These are phyloP conservation scores for Caradrina kadenii DNA, from an alignment of 2,888 invertebrate species.

Conservation along the genomic window DNA sequence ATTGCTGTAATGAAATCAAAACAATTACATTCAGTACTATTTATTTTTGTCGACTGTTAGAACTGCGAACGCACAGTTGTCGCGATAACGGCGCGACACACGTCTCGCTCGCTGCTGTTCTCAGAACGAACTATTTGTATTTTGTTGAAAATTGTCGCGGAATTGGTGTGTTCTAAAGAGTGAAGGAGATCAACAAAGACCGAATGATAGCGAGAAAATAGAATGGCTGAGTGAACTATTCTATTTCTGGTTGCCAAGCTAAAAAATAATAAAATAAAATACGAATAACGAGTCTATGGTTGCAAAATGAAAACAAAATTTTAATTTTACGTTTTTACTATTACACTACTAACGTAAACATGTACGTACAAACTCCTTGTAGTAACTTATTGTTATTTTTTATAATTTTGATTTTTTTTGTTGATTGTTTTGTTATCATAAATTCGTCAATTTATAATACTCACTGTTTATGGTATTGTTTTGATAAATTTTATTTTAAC, in stretches of 20 bases:
- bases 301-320: background rate
- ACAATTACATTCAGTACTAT: slow-evolving; percentile 60
- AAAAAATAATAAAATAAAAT: slow-evolving; percentile 4
- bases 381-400: no score
- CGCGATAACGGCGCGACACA: slow-evolving; percentile 80
- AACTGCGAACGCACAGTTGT: slow-evolving; percentile 88
- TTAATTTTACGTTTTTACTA: background rate
- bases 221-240: slow-evolving; percentile 24
- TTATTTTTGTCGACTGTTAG: slow-evolving; percentile 66
- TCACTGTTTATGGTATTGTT: no score
- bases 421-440: fast-evolving
- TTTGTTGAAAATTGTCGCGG: slow-evolving; percentile 15
- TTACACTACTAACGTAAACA: no score
- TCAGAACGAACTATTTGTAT: slow-evolving; percentile 65
- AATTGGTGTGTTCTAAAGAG: slow-evolving; percentile 26
- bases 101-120: slow-evolving; percentile 83
- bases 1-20: slow-evolving; percentile 61
- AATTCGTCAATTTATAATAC: background rate
- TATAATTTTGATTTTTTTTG: no score
- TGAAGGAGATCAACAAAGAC: slow-evolving; percentile 42
- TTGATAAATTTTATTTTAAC: background rate
- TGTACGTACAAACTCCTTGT: no score
- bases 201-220: slow-evolving; percentile 32
- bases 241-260: slow-evolving; percentile 34
- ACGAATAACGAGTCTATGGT: slow-evolving; percentile 19